These are phyloP conservation scores for Pelosia muscerda DNA, from an alignment of 2,888 invertebrate genomes.

Conservation along the genomic window DNA sequence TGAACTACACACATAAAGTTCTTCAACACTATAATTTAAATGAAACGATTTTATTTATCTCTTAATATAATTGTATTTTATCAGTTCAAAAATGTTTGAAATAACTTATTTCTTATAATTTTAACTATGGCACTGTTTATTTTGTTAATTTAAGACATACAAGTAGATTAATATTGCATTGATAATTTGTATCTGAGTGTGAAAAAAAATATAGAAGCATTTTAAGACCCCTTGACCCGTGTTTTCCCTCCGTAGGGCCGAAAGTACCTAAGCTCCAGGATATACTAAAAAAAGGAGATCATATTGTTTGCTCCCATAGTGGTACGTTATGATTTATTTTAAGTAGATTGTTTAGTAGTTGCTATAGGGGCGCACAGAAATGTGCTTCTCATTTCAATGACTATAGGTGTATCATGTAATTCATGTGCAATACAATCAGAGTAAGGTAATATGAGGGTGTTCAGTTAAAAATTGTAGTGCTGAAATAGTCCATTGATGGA, in stretches of 20 bases:
- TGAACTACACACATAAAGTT: no score
- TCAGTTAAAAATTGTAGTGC: background rate
- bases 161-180: background rate
- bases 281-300: conserved; percentile 31
- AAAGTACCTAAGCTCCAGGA: conserved; percentile 41
- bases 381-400: background rate
- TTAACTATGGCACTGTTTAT: no score
- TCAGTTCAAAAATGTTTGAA: no score
- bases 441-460: background rate
- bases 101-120: no score
- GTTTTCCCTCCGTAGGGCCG: conserved; percentile 52
- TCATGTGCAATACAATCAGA: no score
- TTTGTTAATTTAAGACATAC: background rate
- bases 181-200: background rate
- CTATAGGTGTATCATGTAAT: no score
- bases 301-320: conserved; percentile 14
- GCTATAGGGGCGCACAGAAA: background rate
- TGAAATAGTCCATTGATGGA: no score
- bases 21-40: no score
- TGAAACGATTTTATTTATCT: background rate
- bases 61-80: background rate
- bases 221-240: conserved; percentile 30
- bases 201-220: background rate
- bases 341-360: conserved; percentile 29
- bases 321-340: conserved; percentile 43